phyloP scores from a whole-genome alignment of 2,113 vertebrate genomes.

The Coptodon rendalli region DNA sequence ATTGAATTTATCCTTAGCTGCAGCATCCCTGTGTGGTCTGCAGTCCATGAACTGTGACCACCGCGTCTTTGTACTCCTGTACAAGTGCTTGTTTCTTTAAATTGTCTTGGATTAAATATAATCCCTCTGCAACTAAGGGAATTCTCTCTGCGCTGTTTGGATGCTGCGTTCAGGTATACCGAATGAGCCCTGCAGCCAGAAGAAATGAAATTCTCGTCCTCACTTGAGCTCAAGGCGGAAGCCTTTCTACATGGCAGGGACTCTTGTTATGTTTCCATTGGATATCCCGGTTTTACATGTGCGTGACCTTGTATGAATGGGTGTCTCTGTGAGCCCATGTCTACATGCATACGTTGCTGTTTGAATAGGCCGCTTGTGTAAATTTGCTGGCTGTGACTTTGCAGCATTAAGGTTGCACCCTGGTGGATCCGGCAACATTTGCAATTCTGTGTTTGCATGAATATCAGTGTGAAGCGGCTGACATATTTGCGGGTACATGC shows the following conservation, averaged over 20 bases:
- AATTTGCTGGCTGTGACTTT: neutral
- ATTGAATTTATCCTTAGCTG: neutral
- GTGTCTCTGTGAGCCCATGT: neutral
- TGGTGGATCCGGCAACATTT: neutral
- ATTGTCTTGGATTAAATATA: constrained; percentile 20
- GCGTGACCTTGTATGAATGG: constrained; percentile 18
- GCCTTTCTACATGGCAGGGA: neutral
- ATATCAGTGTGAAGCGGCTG: neutral
- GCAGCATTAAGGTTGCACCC: neutral
- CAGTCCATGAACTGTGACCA: neutral
- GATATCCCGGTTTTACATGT: neutral
- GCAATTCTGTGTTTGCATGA: neutral
- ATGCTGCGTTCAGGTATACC: constrained; percentile 17
- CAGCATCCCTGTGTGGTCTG: neutral
- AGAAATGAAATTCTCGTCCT: constrained; percentile 16
- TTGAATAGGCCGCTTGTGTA: constrained; percentile 34
- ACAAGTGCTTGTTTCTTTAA: neutral
- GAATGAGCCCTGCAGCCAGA: neutral
- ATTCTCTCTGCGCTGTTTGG: neutral
- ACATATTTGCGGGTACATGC: neutral
- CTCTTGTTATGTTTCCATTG: constrained; percentile 19
- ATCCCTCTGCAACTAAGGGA: neutral
- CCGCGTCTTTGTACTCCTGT: neutral
- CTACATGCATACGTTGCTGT: neutral
- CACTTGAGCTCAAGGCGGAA: neutral